A percentile compares a stretch with the other conserved stretches of the same genome.
phyloP scores from a whole-genome alignment of 2,888 invertebrate species.

The Heliconius hortense region DNA sequence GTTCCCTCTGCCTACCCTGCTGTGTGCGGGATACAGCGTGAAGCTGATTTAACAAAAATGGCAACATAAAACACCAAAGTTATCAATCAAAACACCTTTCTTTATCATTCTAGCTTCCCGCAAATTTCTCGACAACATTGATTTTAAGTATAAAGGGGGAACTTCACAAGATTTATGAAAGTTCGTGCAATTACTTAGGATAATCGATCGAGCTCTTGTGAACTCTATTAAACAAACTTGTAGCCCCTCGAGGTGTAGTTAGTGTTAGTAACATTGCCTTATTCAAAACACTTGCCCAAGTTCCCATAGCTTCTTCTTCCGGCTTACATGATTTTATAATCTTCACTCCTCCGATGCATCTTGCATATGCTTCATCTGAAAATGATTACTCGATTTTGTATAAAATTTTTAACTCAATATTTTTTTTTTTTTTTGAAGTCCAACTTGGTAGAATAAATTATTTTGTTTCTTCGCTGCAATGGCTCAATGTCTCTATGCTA shows the following conservation, averaged over 20 bases:
- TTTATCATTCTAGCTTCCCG: not conserved
- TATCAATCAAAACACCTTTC: conserved; percentile 15
- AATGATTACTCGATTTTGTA: no score
- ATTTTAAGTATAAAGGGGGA: conserved; percentile 19
- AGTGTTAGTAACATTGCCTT: not conserved
- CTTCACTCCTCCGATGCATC: no score
- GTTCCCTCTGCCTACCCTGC: no score
- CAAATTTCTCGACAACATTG: conserved; percentile 15
- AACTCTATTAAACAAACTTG: conserved; percentile 26
- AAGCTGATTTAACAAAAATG: not conserved
- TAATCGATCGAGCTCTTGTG: conserved; percentile 24
- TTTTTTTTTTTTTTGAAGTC: no score
- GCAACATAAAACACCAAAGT: not conserved
- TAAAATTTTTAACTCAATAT: no score
- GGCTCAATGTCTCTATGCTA: no score
- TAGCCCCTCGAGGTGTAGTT: conserved; percentile 12
- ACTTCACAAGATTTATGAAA: conserved; percentile 26
- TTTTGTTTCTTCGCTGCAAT: no score
- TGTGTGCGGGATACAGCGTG: no score
- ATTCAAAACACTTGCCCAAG: not conserved
- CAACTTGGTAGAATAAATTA: no score
- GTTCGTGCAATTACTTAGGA: conserved; percentile 22
- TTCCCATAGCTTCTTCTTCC: not conserved
- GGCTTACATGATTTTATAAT: not conserved
- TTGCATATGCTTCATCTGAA: no score